Conservation (phyloP, 2,797 vertebrate species). For the Gouania willdenowi region DNA sequence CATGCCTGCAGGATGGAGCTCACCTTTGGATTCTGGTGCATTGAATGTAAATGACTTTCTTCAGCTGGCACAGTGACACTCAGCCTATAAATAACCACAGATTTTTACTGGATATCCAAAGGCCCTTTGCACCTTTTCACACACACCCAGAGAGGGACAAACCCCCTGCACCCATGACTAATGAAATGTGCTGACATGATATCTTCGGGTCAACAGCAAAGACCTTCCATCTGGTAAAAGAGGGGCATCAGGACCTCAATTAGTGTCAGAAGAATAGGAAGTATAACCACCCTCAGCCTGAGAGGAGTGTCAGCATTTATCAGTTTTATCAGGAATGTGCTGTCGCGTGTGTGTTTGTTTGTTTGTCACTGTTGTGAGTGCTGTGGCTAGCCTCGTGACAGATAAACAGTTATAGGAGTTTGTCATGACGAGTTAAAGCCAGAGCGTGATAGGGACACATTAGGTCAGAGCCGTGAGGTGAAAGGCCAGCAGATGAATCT, state of each 20-base stretch:
- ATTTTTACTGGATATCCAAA: conserved; percentile 44
- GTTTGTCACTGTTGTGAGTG: conserved; percentile 7
- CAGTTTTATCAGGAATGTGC: background rate
- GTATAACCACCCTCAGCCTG: background rate
- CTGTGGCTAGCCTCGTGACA: conserved; percentile 1
- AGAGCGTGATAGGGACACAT: conserved; percentile 54
- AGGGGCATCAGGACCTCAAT: conserved; percentile 23
- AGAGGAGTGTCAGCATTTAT: conserved; percentile 5
- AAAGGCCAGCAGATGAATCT: conserved; percentile 61
- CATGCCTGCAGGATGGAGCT: conserved; percentile 42
- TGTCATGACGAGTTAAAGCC: conserved; percentile 48
- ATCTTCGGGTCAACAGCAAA: conserved; percentile 42
- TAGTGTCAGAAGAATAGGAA: background rate
- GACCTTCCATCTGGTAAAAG: conserved; percentile 15
- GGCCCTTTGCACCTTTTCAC: conserved; percentile 39
- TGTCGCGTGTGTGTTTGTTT: background rate
- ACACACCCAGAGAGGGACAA: conserved; percentile 35
- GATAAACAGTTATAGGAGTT: conserved; percentile 30
- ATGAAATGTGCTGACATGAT: conserved; percentile 55
- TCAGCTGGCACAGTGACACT: conserved; percentile 41
- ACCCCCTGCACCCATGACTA: conserved; percentile 30
- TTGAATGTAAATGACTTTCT: conserved; percentile 60
- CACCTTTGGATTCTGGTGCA: conserved; percentile 57
- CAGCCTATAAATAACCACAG: conserved; percentile 62
- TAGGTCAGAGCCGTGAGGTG: conserved; percentile 55